phyloP scores from a whole-genome alignment of 1,140 invertebrate genomes.

The Pachyrhynchus sulphureomaculatus region DNA sequence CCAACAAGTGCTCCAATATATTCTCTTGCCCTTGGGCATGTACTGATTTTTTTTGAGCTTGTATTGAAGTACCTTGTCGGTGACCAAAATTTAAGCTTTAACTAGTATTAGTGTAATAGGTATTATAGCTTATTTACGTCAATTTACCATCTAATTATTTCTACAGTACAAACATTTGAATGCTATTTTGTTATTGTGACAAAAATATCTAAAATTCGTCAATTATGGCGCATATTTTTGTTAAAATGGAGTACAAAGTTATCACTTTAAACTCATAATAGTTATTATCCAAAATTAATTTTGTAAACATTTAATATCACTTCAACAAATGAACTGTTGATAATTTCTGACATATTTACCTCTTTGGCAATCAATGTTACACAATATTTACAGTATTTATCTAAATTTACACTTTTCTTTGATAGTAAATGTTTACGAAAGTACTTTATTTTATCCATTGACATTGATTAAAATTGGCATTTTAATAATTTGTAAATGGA shows the following conservation, averaged over 20 bases:
- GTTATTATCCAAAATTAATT: conserved; percentile 27
- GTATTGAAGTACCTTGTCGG: conserved; percentile 13
- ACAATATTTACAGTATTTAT: not conserved
- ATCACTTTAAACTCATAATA: conserved; percentile 42
- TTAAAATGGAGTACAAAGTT: conserved; percentile 51
- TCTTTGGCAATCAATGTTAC: not conserved
- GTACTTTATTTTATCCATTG: conserved; percentile 2
- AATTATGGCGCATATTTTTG: conserved; percentile 50
- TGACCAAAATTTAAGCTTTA: conserved; percentile 32
- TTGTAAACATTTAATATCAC: conserved; percentile 18
- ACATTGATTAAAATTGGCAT: conserved; percentile 15
- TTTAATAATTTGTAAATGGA: conserved; percentile 14
- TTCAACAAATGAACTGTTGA: conserved; percentile 2
- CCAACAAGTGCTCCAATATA: conserved; percentile 8
- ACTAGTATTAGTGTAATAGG: conserved; percentile 25
- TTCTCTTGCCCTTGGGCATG: conserved; percentile 24
- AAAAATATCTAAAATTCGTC: conserved; percentile 42
- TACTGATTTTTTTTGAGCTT: conserved; percentile 38
- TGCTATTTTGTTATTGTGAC: conserved; percentile 38
- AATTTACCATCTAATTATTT: conserved; percentile 1
- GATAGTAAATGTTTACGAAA: too few relatives aligned
- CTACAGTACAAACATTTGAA: conserved; percentile 34
- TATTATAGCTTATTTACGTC: conserved; percentile 22
- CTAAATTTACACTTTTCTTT: not conserved
- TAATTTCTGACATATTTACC: not conserved